Evolutionary conservation across 2,113 vertebrate genomes (phyloP), one percentile per base, ranked within the genome.

Genomic region (Gymnogyps californianus): DNA sequence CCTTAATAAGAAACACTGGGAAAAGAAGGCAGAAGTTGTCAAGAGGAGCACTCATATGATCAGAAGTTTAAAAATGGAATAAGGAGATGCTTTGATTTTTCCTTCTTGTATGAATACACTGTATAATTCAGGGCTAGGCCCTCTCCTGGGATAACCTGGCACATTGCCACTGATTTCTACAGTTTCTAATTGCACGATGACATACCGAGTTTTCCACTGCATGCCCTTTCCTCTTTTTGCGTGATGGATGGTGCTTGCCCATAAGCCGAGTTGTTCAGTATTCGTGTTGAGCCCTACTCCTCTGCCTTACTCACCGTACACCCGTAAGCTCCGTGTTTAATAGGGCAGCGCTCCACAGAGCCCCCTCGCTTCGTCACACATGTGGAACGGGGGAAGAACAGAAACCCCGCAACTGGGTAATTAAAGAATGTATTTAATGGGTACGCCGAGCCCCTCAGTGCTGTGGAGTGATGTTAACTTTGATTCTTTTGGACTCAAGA

Each of bases 251-350:
- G 13, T 52, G 4, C 78, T 75, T 44, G 2, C 47, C 55, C 21
- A 2, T 38, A 22, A 42, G 55, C 28, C 0, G 1, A 55, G 32
- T 25, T 22, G 24, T 24, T 81, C 49, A 19, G 54, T 25, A 21
- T 32, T 47, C 0, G 1, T 8, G 34, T 46, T 54, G 21, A 40
- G 34, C 51, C n/a, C 64, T 57, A 1, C n/a, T 47, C 29, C 1
- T 2, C 70, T 34, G 64, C 42, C 57, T 18, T 44, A 13, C n/a
- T 54, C 65, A 11, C 29, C 1, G 4, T 8, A 21, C 21, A 29
- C 26, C 22, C 3, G 9, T 2, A 28, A 32, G 31, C 20, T 57
- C 36, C 1, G 2, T n/a, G 14, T 44, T 59, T 25, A 61, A 26
- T 0, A 6, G 59, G 19, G 29, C 36, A 32, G 58, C 3, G 58